Evolutionary conservation across 2,797 vertebrate genomes (phyloP).

Genomic region (Paguma larvata): DNA sequence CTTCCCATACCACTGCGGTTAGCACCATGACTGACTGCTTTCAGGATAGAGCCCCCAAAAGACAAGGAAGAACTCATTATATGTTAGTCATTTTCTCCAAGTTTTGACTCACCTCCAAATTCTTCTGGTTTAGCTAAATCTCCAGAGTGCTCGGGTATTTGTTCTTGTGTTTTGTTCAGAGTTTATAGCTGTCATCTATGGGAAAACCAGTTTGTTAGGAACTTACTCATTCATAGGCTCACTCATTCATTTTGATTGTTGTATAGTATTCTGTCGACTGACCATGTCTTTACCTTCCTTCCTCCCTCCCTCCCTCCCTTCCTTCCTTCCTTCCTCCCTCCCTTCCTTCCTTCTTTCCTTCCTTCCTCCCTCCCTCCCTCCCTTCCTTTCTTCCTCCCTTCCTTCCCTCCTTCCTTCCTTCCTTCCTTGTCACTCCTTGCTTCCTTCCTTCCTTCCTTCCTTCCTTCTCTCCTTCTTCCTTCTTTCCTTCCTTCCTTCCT

Average conservation of each 20-base stretch:
- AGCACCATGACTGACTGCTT: background rate
- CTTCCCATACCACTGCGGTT: background rate
- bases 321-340: too few relatives aligned
- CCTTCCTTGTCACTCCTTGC: too few relatives aligned
- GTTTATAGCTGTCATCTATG: background rate
- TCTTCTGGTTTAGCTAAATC: background rate
- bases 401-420: too few relatives aligned
- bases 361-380: rapidly evolving
- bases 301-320: background rate
- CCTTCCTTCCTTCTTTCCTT: too few relatives aligned
- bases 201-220: background rate
- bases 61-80: background rate
- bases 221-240: background rate
- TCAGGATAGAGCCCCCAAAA: background rate
- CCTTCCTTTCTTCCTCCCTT: too few relatives aligned
- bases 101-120: background rate
- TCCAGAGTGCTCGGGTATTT: too few relatives aligned
- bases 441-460: background rate
- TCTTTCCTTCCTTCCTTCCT: background rate
- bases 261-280: background rate
- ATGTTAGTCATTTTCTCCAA: background rate
- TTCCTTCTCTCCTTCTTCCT: too few relatives aligned
- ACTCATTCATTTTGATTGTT: background rate
- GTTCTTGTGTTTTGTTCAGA: background rate
- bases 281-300: background rate